Evolutionary conservation across 2,797 vertebrate genomes (phyloP).

Genomic region (Halcyon smyrnensis): DNA sequence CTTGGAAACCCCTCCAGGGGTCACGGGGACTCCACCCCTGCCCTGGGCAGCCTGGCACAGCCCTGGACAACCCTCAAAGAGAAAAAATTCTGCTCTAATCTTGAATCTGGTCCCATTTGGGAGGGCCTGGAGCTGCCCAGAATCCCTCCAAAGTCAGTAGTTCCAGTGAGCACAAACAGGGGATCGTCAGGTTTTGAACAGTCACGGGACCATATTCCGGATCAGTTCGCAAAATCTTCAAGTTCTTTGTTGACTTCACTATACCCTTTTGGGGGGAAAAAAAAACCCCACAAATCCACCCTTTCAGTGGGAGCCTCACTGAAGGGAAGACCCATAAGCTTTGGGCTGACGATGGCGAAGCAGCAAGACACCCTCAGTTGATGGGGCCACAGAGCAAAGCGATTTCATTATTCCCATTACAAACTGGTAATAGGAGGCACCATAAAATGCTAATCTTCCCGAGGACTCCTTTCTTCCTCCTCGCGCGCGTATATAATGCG

Average conservation of each 20-base stretch:
- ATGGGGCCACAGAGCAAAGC: not conserved
- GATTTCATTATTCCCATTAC: conserved; percentile 24
- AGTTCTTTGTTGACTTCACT: not conserved
- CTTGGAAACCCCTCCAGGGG: not conserved
- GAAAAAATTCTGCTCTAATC: not conserved
- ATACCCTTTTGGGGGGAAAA: not conserved
- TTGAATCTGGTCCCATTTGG: not conserved
- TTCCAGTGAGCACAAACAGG: not conserved
- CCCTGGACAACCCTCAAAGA: no score
- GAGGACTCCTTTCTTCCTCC: conserved; percentile 10
- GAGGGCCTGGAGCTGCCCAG: not conserved
- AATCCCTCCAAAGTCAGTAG: not conserved
- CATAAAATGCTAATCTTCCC: conserved; percentile 50
- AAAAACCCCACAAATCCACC: not conserved
- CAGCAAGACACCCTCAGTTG: not conserved
- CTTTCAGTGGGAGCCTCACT: not conserved
- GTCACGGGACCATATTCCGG: not conserved
- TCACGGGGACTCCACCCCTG: not conserved
- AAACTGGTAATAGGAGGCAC: not conserved
- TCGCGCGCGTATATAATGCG: conserved; percentile 10
- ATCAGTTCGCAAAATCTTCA: not conserved
- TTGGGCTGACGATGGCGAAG: not conserved
- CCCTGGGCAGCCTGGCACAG: not conserved
- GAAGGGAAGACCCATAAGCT: not conserved
- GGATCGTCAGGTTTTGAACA: not conserved